Evolutionary conservation across 2,888 invertebrate species (phyloP).

Genomic region (Rhyacophila evoluta): DNA sequence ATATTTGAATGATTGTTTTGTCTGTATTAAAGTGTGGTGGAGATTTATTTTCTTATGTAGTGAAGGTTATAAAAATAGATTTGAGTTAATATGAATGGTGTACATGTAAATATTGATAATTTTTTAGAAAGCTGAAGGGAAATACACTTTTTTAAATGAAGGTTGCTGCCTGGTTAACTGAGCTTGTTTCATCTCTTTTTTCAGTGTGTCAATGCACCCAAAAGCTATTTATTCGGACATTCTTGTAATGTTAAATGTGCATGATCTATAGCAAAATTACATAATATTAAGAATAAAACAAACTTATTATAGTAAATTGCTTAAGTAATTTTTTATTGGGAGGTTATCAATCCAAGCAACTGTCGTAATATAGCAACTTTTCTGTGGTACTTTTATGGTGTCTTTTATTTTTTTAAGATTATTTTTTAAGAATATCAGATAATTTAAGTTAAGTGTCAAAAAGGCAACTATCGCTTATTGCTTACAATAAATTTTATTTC

Average conservation of each 20-base stretch:
- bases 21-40: conserved; percentile 18
- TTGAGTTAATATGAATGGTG: background rate
- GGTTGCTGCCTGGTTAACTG: conserved; percentile 10
- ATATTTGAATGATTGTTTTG: background rate
- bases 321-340: conserved; percentile 22
- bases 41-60: conserved; percentile 19
- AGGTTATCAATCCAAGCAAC: conserved; percentile 20
- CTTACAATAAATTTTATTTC: conserved; percentile 9
- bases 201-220: conserved; percentile 11
- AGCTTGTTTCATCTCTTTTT: background rate
- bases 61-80: background rate
- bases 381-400: conserved; percentile 39
- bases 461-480: conserved; percentile 13
- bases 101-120: background rate
- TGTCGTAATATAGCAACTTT: conserved; percentile 26
- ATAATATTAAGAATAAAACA: conserved; percentile 2
- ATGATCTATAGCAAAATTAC: conserved; percentile 22
- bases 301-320: conserved; percentile 11
- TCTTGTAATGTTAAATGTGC: background rate
- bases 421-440: conserved; percentile 17
- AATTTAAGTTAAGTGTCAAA: conserved; percentile 22
- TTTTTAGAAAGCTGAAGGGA: conserved; percentile 11
- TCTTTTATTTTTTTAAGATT: conserved; percentile 39
- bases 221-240: conserved; percentile 16
- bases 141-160: background rate